phyloP scores from a whole-genome alignment of 2,888 invertebrate species.

The Eristalis arbustorum region DNA sequence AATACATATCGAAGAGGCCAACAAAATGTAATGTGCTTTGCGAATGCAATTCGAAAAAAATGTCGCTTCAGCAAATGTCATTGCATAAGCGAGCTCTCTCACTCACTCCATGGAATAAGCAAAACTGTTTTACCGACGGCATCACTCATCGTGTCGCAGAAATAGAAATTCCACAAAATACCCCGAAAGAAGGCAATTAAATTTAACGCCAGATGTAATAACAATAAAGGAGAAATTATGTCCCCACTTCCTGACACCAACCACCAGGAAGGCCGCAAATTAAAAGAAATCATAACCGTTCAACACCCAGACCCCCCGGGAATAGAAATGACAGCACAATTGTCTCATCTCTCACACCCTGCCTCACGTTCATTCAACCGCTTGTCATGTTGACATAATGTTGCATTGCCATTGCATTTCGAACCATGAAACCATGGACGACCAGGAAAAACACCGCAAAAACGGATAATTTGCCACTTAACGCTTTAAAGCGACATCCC shows the following conservation, averaged over 20 bases:
- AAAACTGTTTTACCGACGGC: constrained; percentile 13
- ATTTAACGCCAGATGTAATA: constrained; percentile 67
- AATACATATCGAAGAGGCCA: no score
- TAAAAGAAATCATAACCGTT: constrained; percentile 67
- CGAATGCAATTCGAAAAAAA: no score
- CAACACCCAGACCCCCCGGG: constrained; percentile 40
- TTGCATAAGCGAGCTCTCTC: no score
- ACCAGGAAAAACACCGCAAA: constrained; percentile 49
- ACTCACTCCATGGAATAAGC: no score
- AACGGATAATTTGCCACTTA: constrained; percentile 70
- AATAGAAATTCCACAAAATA: not conserved
- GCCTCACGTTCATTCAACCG: not conserved
- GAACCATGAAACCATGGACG: not conserved
- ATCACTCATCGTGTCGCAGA: not conserved
- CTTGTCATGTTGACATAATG: constrained; percentile 59
- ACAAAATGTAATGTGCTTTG: no score
- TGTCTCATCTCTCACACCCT: constrained; percentile 22
- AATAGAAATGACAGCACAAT: constrained; percentile 41
- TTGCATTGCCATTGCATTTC: constrained; percentile 38
- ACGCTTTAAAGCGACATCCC: constrained; percentile 63
- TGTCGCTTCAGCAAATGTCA: no score
- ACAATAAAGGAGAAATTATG: constrained; percentile 57
- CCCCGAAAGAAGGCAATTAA: constrained; percentile 47
- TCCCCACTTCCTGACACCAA: constrained; percentile 55
- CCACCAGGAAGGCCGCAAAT: constrained; percentile 39